A percentile compares a stretch with the other conserved stretches of the same genome.
phyloP scores from a whole-genome alignment of 2,797 vertebrate species.

The Eidolon dupreanum region DNA sequence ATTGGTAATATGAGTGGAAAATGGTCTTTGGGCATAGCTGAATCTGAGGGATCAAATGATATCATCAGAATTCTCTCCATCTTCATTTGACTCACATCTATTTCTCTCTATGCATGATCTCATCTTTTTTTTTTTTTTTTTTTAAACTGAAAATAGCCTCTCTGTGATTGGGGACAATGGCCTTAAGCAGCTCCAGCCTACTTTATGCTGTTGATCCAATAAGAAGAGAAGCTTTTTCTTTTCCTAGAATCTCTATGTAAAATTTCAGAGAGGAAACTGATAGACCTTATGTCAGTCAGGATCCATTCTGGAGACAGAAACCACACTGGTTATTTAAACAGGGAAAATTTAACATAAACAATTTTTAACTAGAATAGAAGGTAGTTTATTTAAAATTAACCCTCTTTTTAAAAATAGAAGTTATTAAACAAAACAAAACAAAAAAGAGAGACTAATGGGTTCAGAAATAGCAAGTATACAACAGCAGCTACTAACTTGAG shows the following conservation, averaged over 20 bases:
- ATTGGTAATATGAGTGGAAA: not conserved
- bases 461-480: not conserved
- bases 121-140: constrained; percentile 35
- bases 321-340: not conserved
- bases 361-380: not conserved
- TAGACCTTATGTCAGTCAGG: not conserved
- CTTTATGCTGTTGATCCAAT: not conserved
- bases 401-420: not conserved
- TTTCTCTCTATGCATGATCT: constrained; percentile 32
- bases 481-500: not conserved
- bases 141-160: constrained; percentile 52
- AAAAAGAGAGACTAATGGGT: not conserved
- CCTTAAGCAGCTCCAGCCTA: not conserved
- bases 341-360: not conserved
- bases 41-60: not conserved
- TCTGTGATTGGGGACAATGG: not conserved
- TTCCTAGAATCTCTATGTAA: not conserved
- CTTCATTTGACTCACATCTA: not conserved
- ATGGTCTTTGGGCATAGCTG: not conserved
- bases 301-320: not conserved
- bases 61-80: constrained; percentile 1
- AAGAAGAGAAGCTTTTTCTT: not conserved
- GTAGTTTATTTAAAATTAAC: not conserved
- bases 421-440: not conserved
- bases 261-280: not conserved